Conservation (phyloP, 2,113 vertebrate genomes). For the Azemiops feae region DNA sequence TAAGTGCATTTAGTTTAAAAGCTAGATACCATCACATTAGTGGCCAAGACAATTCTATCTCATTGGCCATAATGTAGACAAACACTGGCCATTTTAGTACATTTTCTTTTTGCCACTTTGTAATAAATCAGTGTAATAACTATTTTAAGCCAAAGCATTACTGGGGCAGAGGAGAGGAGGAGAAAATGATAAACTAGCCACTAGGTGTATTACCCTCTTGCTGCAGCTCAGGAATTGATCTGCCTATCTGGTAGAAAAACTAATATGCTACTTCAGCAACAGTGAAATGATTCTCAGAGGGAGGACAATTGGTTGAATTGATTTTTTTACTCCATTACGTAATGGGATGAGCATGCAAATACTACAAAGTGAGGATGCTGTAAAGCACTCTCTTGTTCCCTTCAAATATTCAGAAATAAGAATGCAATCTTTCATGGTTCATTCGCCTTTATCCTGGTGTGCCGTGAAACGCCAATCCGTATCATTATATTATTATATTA, state of each 20-base stretch:
- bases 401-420: slow-evolving; percentile 44
- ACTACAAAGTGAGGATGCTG: slow-evolving; percentile 14
- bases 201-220: background rate
- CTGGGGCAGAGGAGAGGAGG: background rate
- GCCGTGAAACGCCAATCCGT: background rate
- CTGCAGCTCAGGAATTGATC: slow-evolving; percentile 7
- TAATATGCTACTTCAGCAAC: slow-evolving; percentile 35
- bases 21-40: background rate
- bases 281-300: background rate
- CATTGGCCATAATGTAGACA: background rate
- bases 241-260: slow-evolving; percentile 35
- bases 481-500: background rate
- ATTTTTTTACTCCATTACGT: slow-evolving; percentile 38
- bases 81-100: background rate
- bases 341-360: slow-evolving; percentile 39
- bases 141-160: background rate
- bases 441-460: slow-evolving; percentile 51
- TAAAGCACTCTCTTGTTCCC: slow-evolving; percentile 14
- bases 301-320: slow-evolving; percentile 30
- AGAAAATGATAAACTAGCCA: background rate
- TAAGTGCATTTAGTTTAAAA: background rate
- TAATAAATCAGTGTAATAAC: slow-evolving; percentile 14
- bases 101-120: background rate
- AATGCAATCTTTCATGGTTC: slow-evolving; percentile 29
- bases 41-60: background rate